Percentiles rank a stretch among this genome's conserved stretches.
These are phyloP conservation scores for Tryphoninae sp. DNA, from an alignment of 2,888 invertebrate species.

Conservation along the genomic window DNA sequence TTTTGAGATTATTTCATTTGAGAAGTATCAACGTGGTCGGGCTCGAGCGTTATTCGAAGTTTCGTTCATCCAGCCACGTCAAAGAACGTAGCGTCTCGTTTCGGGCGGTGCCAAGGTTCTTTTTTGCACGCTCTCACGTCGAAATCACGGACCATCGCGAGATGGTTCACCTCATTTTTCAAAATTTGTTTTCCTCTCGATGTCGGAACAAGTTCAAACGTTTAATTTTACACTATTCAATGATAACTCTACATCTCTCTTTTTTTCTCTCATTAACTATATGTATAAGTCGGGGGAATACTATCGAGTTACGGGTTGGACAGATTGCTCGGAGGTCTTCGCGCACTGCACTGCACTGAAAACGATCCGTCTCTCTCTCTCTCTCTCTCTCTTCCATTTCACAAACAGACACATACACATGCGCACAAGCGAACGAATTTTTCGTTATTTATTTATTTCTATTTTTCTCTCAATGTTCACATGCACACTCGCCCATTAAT, in stretches of 20 bases:
- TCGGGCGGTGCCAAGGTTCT: neutral
- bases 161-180: slow-evolving; percentile 1
- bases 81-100: slow-evolving; percentile 40
- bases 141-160: neutral
- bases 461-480: slow-evolving; percentile 17
- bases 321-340: slow-evolving; percentile 78
- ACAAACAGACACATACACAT: slow-evolving; percentile 46
- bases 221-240: slow-evolving; percentile 78
- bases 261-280: slow-evolving; percentile 60
- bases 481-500: slow-evolving; percentile 27
- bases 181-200: neutral
- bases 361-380: slow-evolving; percentile 65
- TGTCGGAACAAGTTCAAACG: slow-evolving; percentile 31
- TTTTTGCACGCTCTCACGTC: neutral
- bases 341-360: slow-evolving; percentile 67
- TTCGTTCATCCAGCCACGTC: slow-evolving; percentile 53
- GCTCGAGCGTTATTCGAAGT: neutral
- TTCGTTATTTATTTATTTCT: slow-evolving; percentile 24
- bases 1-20: too few relatives aligned
- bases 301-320: slow-evolving; percentile 80
- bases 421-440: slow-evolving; percentile 22
- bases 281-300: slow-evolving; percentile 78
- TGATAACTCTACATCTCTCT: slow-evolving; percentile 58
- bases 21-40: neutral
- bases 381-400: slow-evolving; percentile 30